Evolutionary conservation across 2,797 vertebrate genomes (phyloP).

Genomic region (Echeneis naucrates): DNA sequence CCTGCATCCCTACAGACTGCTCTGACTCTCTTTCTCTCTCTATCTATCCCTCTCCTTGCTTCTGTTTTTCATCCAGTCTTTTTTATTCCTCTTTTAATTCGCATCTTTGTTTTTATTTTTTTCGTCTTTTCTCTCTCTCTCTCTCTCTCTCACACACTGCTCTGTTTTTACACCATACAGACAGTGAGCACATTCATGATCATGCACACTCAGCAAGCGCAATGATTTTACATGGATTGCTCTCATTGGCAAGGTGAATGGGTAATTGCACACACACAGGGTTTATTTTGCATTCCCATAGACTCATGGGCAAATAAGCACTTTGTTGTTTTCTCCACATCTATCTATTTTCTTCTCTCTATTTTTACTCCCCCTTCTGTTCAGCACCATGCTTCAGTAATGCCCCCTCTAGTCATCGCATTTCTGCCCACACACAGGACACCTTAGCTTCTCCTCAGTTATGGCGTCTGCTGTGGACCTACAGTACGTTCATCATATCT

Average conservation of each 20-base stretch:
- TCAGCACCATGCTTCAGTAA: conserved; percentile 80
- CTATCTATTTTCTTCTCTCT: conserved; percentile 74
- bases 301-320: conserved; percentile 64
- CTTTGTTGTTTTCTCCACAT: conserved; percentile 62
- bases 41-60: conserved; percentile 71
- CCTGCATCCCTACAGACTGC: conserved; percentile 89
- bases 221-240: conserved; percentile 60
- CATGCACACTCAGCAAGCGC: conserved; percentile 71
- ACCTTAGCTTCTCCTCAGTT: conserved; percentile 61
- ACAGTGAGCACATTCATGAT: conserved; percentile 51
- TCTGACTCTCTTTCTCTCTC: conserved; percentile 73
- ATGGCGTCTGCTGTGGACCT: conserved; percentile 48
- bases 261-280: conserved; percentile 64
- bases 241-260: conserved; percentile 69
- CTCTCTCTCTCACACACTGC: conserved; percentile 39
- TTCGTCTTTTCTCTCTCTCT: neutral
- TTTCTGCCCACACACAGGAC: conserved; percentile 78
- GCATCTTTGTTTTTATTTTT: conserved; percentile 50
- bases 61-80: conserved; percentile 75
- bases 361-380: conserved; percentile 78
- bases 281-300: conserved; percentile 74
- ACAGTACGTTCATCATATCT: conserved; percentile 53
- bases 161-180: conserved; percentile 46
- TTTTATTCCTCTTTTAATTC: conserved; percentile 75
- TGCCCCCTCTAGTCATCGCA: conserved; percentile 77